These are phyloP conservation scores for Caenorhabditis zanzibari DNA, from an alignment of 2,888 invertebrate species.

Conservation along the genomic window DNA sequence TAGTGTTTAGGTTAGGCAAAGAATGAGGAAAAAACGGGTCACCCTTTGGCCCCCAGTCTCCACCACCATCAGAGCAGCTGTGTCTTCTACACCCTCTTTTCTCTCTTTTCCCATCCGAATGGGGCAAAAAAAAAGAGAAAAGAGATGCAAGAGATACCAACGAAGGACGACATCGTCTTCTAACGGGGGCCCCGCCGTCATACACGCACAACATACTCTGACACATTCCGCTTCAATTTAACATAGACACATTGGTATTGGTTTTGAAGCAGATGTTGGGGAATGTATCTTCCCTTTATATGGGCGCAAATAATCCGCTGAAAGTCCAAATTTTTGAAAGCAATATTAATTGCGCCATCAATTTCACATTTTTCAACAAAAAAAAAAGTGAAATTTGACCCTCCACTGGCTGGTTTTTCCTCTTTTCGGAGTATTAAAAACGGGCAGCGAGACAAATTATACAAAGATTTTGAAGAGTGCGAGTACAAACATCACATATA, in stretches of 20 bases:
- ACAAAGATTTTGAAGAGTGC: constrained; percentile 6
- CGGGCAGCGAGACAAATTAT: constrained; percentile 47
- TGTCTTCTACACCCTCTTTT: not conserved
- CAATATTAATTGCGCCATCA: not conserved
- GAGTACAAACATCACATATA: constrained; percentile 49
- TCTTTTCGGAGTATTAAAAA: constrained; percentile 20
- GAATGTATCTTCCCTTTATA: not conserved
- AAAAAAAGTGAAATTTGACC: constrained; percentile 31
- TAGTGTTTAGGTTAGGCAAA: constrained; percentile 5
- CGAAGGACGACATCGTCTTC: constrained; percentile 18
- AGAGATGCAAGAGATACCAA: constrained; percentile 55
- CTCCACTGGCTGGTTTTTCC: not conserved
- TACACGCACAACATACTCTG: constrained; percentile 5
- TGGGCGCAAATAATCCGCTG: constrained; percentile 3
- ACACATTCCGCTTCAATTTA: constrained; percentile 53
- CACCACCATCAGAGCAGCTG: constrained; percentile 46
- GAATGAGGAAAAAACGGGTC: not conserved
- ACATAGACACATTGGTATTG: constrained; percentile 44
- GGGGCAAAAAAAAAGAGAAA: constrained; percentile 25
- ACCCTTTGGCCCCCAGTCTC: not conserved
- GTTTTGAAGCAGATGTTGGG: constrained; percentile 51
- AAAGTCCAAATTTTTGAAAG: constrained; percentile 15
- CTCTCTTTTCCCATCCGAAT: constrained; percentile 26
- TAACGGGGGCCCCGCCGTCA: not conserved
- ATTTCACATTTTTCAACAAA: not conserved